Conservation (phyloP, 2,797 vertebrate genomes). For the Dromococcyx pavoninus region DNA sequence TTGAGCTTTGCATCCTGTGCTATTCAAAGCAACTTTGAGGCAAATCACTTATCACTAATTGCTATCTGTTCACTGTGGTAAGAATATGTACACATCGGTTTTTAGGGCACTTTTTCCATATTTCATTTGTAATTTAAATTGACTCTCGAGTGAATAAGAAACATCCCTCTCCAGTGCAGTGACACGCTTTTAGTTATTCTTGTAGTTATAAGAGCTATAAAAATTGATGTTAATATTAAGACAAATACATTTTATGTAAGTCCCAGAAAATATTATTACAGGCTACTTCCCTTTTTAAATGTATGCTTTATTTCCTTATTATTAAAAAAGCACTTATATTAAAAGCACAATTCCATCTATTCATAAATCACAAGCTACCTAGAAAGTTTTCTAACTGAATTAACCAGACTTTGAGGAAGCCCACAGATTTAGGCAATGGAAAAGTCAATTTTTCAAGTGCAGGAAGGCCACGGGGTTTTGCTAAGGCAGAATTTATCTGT, state of each 20-base stretch:
- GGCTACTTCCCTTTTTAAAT: not conserved
- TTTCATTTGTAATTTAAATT: conserved; percentile 55
- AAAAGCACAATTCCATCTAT: not conserved
- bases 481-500: not conserved
- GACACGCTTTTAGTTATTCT: conserved; percentile 33
- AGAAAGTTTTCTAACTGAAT: not conserved
- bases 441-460: not conserved
- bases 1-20: not conserved
- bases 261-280: not conserved
- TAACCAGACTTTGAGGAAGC: not conserved
- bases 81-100: not conserved
- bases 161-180: not conserved
- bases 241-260: not conserved
- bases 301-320: not conserved
- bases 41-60: conserved; percentile 45
- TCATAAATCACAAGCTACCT: not conserved
- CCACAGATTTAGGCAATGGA: not conserved
- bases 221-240: conserved; percentile 13
- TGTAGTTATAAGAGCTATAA: not conserved
- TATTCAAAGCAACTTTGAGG: conserved; percentile 26
- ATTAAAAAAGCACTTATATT: not conserved
- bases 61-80: conserved; percentile 4
- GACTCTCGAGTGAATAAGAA: conserved; percentile 31
- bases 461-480: not conserved
- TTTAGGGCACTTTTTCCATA: conserved; percentile 17